Evolutionary conservation across 2,888 invertebrate species (phyloP).

Genomic region (Drosophila macrospina): DNA sequence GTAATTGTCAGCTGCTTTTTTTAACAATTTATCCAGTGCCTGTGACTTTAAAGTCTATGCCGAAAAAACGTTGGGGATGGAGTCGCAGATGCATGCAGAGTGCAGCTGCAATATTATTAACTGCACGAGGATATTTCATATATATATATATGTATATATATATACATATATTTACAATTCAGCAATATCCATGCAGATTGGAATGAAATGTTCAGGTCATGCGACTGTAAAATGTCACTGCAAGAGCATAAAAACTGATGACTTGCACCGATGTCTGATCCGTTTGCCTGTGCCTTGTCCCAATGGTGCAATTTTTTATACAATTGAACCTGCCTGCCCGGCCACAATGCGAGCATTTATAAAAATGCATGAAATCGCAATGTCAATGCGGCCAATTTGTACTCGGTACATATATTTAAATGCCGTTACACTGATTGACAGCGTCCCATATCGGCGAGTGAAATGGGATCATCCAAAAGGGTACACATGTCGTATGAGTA

Average conservation of each 20-base stretch:
- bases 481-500: slow-evolving; percentile 69
- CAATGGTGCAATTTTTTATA: slow-evolving; percentile 64
- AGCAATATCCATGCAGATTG: slow-evolving; percentile 51
- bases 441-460: slow-evolving; percentile 59
- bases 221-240: slow-evolving; percentile 68
- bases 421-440: slow-evolving; percentile 76
- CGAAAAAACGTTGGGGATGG: background rate
- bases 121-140: slow-evolving; percentile 39
- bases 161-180: slow-evolving; percentile 39
- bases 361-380: slow-evolving; percentile 70
- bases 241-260: slow-evolving; percentile 76
- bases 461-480: slow-evolving; percentile 26
- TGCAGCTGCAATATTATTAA: slow-evolving; percentile 55
- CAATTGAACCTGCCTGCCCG: slow-evolving; percentile 21
- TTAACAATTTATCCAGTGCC: background rate
- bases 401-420: slow-evolving; percentile 65
- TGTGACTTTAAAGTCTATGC: background rate
- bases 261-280: slow-evolving; percentile 74
- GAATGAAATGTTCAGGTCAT: slow-evolving; percentile 9
- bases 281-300: slow-evolving; percentile 48
- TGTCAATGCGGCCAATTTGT: slow-evolving; percentile 37
- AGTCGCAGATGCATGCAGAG: background rate
- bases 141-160: background rate
- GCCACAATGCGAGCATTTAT: slow-evolving; percentile 44
- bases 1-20: slow-evolving; percentile 26